A percentile compares a stretch with the other conserved stretches of the same genome.
These are phyloP conservation scores for Hassar affinis DNA, from an alignment of 2,113 vertebrate genomes.

Conservation along the genomic window DNA sequence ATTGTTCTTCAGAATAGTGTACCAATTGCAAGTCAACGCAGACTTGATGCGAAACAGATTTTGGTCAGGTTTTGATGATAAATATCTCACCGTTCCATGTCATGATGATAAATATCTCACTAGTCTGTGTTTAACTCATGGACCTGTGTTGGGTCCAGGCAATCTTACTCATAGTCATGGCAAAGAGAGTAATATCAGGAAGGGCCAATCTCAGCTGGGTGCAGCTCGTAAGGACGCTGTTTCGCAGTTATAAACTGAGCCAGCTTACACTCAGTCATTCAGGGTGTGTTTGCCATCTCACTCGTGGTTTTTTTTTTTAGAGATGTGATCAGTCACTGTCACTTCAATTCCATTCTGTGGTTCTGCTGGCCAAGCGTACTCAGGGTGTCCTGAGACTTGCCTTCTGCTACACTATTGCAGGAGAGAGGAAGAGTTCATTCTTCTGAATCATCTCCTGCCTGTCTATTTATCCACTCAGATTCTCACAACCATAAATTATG, in stretches of 20 bases:
- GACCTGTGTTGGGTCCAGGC: constrained; percentile 2
- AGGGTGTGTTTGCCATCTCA: constrained; percentile 32
- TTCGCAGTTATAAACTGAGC: constrained; percentile 11
- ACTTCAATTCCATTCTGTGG: constrained; percentile 53
- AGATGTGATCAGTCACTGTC: constrained; percentile 71
- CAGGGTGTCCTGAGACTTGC: constrained; percentile 59
- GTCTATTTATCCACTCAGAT: constrained; percentile 17
- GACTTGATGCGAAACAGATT: constrained; percentile 25
- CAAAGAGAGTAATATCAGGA: not conserved
- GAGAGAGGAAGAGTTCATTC: not conserved
- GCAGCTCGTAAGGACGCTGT: not conserved
- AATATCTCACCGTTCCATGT: constrained; percentile 12
- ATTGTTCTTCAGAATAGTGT: not conserved
- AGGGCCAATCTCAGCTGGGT: constrained; percentile 6
- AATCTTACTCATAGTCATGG: constrained; percentile 22
- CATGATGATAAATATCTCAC: constrained; percentile 23
- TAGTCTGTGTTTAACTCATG: not conserved
- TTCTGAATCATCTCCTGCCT: not conserved
- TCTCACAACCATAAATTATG: not conserved
- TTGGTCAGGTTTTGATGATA: not conserved
- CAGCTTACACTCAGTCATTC: constrained; percentile 67
- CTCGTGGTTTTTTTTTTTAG: constrained; percentile 34
- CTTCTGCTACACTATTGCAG: not conserved
- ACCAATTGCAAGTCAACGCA: not conserved
- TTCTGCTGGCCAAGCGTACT: constrained; percentile 63